Conservation (phyloP, 2,888 invertebrate species). For the Fissipunctia ypsillon region DNA sequence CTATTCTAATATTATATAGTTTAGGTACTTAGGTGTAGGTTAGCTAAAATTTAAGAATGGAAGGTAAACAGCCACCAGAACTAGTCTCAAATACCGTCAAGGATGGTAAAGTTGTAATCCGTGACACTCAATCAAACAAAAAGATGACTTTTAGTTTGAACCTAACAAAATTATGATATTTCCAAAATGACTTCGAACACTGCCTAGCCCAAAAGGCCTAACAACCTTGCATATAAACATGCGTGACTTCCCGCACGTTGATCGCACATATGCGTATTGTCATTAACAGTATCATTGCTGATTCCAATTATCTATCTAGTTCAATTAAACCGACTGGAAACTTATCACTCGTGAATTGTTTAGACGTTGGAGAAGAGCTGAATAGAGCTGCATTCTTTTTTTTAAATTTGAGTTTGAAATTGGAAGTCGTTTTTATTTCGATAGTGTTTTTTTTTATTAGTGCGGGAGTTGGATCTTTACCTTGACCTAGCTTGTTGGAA, state of each 20-base stretch:
- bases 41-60: too few species aligned
- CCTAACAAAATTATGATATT: not conserved
- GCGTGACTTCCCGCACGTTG: conserved; percentile 59
- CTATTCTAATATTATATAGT: too few species aligned
- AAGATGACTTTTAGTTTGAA: not conserved
- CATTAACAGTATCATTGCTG: conserved; percentile 46
- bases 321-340: conserved; percentile 50
- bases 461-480: not conserved
- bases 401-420: not conserved
- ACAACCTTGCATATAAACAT: conserved; percentile 31
- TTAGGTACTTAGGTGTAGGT: too few species aligned
- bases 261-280: conserved; percentile 2
- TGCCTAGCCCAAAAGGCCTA: not conserved
- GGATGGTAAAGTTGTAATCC: not conserved
- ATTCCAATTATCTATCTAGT: conserved; percentile 66
- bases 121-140: not conserved
- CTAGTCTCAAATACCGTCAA: not conserved
- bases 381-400: not conserved
- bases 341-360: conserved; percentile 55
- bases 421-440: not conserved
- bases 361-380: conserved; percentile 24
- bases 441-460: not conserved
- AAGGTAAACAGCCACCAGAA: not conserved
- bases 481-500: too few species aligned
- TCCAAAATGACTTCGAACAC: not conserved